Base-by-base conservation (phyloP, 2,888 invertebrate species). In the Drosophila yooni region DNA sequence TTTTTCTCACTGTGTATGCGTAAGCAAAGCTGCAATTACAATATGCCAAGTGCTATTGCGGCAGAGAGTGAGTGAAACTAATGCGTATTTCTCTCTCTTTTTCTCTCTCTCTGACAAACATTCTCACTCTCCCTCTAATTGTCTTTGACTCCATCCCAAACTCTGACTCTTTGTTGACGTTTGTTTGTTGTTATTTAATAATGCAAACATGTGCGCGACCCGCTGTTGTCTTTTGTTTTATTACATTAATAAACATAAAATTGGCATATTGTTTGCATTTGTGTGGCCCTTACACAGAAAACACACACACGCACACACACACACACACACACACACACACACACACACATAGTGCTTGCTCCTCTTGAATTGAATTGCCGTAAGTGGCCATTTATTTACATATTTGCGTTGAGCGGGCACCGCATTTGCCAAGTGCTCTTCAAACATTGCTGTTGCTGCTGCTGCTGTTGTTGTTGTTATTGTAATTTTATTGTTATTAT, bases 301-400 rank as follows among this genome's bases (percentile, higher is more conserved):
- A 8, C 33, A 34, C 34, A 27, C 29, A 54, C 43, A 46, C 25
- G 58, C 29, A 15, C 27, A 33, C 21, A 56, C 48, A 51, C 31
- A 63, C 34, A 40, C 46, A 62, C 21, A 36, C 29, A 40, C 46
- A 62, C 21, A 36, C 29, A 36, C 25, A 36, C 29, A 31, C 29
- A n/a, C 33, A 33, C 15, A n/a, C 21, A 36, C 21, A 33, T 51
- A 51, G 27, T 43, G 27, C 38, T 36, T 36, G 53, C 36, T 50
- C 59, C 70, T 50, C 76, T 73, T 57, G 57, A 57, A 83, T 89
- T 89, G 82, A 87, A 80, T 84, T 76, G 79, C 90, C 88, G 71
- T 79, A 90, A 88, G 90, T 90, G 87, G 85, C 87, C 85, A 87
- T 89, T 88, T 88, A 88, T 88, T 90, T 90, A 68, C 90, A 87